Conservation (phyloP, 2,113 vertebrate genomes). For the Sorex fumeus region DNA sequence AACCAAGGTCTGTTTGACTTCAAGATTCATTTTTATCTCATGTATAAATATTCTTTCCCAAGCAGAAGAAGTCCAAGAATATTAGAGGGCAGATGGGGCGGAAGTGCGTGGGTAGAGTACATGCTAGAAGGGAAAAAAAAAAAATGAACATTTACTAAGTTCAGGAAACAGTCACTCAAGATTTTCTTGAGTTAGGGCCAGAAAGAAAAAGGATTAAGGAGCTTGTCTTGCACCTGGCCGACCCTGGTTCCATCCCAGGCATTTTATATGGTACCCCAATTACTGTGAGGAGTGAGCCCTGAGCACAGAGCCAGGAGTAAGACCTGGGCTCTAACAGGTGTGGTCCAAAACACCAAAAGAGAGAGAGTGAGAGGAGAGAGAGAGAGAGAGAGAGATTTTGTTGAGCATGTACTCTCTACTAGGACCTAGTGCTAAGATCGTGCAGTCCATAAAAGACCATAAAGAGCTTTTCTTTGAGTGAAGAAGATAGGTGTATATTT, state of each 20-base stretch:
- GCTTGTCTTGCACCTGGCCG: too few relatives aligned
- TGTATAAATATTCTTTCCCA: not conserved
- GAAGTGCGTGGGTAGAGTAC: not conserved
- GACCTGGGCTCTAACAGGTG: too few relatives aligned
- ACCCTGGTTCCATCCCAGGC: too few relatives aligned
- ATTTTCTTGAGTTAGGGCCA: not conserved
- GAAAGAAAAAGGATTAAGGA: too few relatives aligned
- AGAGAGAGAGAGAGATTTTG: too few relatives aligned
- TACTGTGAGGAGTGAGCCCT: too few relatives aligned
- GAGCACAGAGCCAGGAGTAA: too few relatives aligned
- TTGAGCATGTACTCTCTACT: too few relatives aligned
- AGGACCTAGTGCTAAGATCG: not conserved
- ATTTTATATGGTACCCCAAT: too few relatives aligned
- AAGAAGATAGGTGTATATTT: not conserved
- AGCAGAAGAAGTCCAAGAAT: slow-evolving; percentile 49
- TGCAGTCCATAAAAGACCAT: not conserved
- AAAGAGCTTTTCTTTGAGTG: not conserved
- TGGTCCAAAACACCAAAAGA: too few relatives aligned
- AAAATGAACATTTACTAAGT: slow-evolving; percentile 25
- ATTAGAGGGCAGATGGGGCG: not conserved
- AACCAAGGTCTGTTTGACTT: not conserved
- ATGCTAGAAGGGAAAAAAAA: not conserved
- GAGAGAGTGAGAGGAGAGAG: too few relatives aligned
- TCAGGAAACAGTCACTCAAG: not conserved
- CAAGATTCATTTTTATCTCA: slow-evolving; percentile 51